A percentile compares a stretch with the other conserved stretches of the same genome.
Evolutionary conservation across 2,888 invertebrate species (phyloP).

Genomic region (Galerucella nymphaeae): DNA sequence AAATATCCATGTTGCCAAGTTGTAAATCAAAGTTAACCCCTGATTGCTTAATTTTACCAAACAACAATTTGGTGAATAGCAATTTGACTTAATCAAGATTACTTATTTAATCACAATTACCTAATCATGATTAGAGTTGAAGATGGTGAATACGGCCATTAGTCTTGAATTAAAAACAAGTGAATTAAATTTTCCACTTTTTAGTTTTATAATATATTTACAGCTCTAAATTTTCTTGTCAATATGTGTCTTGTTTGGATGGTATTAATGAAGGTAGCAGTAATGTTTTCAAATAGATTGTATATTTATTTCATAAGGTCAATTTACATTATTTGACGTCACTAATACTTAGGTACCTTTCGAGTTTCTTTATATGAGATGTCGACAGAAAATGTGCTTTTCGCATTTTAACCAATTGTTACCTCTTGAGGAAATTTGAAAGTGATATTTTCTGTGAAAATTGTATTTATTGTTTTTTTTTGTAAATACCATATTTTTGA

Average conservation of each 20-base stretch:
- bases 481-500: slow-evolving; percentile 9
- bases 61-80: no score
- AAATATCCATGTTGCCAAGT: no score
- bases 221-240: no score
- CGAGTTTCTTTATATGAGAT: slow-evolving; percentile 22
- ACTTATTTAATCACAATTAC: no score
- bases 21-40: no score
- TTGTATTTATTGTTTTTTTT: slow-evolving; percentile 38
- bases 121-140: no score
- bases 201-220: no score
- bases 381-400: slow-evolving; percentile 38
- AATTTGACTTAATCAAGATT: no score
- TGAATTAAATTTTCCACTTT: no score
- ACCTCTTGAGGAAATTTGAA: slow-evolving; percentile 36
- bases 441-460: slow-evolving; percentile 48
- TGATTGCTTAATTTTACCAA: no score
- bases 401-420: slow-evolving; percentile 36
- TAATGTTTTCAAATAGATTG: neutral
- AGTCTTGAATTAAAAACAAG: no score
- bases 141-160: no score
- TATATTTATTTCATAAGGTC: slow-evolving; percentile 5
- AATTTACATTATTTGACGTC: slow-evolving; percentile 25
- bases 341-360: neutral
- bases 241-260: neutral
- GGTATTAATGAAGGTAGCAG: slow-evolving; percentile 1